phyloP scores from a whole-genome alignment of 2,888 invertebrate genomes.

The Morpho achilles region DNA sequence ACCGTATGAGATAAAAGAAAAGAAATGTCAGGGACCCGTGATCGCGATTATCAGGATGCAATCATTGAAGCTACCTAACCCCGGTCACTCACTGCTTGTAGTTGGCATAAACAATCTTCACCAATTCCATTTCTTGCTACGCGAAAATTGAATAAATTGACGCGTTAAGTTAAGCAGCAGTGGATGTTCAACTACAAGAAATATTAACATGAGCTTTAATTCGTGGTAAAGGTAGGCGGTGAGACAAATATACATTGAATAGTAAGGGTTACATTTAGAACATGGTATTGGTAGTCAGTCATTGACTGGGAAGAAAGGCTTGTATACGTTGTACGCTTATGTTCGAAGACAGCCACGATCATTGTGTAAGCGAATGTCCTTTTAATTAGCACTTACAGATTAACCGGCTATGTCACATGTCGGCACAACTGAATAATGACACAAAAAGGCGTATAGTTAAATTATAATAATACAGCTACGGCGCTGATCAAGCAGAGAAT shows the following conservation, averaged over 20 bases:
- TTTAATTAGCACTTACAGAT: conserved; percentile 76
- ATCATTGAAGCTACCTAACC: conserved; percentile 60
- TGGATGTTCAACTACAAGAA: conserved; percentile 24
- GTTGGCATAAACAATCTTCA: conserved; percentile 21
- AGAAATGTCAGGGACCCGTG: conserved; percentile 68
- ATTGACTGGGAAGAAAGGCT: conserved; percentile 55
- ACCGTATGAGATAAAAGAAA: conserved; percentile 73
- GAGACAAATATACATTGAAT: conserved; percentile 61
- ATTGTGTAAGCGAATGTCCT: conserved; percentile 63
- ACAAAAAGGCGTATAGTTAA: conserved; percentile 31
- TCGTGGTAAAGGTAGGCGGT: conserved; percentile 35
- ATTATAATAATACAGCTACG: conserved; percentile 29
- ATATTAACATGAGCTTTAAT: background rate
- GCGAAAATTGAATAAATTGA: background rate
- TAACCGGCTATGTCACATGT: conserved; percentile 54
- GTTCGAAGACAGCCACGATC: conserved; percentile 61
- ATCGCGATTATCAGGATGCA: conserved; percentile 72
- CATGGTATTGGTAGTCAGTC: conserved; percentile 64
- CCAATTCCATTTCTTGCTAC: conserved; percentile 32
- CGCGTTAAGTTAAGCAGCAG: conserved; percentile 29
- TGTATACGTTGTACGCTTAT: conserved; percentile 49
- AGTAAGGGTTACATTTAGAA: conserved; percentile 55
- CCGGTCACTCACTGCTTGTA: conserved; percentile 36
- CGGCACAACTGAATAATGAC: conserved; percentile 69
- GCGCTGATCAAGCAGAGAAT: conserved; percentile 31